Evolutionary conservation across 2,888 invertebrate species (phyloP).

Genomic region (Chaetogeoica ovagalla): DNA sequence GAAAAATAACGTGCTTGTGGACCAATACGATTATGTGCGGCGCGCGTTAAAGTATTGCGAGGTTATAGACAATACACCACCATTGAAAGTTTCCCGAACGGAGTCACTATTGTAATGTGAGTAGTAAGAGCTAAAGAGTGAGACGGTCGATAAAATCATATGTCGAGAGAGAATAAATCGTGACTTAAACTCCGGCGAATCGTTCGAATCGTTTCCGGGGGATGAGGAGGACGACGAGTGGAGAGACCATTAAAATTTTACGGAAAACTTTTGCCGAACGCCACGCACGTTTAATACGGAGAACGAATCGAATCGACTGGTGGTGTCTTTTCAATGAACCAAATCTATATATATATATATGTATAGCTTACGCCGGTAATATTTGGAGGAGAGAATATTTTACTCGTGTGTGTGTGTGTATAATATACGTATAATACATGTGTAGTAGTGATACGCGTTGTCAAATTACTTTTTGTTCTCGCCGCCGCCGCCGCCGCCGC

Average conservation of each 20-base stretch:
- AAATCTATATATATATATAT: background rate
- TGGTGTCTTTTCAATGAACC: background rate
- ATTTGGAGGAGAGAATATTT: background rate
- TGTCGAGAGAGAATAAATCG: background rate
- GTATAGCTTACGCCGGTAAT: background rate
- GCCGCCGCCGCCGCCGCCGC: too few relatives aligned
- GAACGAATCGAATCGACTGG: background rate
- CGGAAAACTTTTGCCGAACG: conserved; percentile 4
- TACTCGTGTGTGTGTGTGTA: too few relatives aligned
- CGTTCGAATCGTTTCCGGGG: background rate
- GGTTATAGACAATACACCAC: conserved; percentile 1
- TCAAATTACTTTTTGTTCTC: conserved; percentile 32
- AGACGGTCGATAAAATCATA: too few relatives aligned
- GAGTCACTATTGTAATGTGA: background rate
- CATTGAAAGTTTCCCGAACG: conserved; percentile 3
- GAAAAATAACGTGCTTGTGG: background rate
- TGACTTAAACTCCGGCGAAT: conserved; percentile 4
- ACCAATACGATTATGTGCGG: too few relatives aligned
- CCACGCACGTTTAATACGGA: background rate
- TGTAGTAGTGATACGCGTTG: conserved; percentile 5
- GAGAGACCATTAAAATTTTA: background rate
- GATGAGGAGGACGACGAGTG: too few relatives aligned
- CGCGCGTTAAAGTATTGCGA: background rate
- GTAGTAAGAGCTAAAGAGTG: background rate
- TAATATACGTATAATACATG: too few relatives aligned